Evolutionary conservation across 2,888 invertebrate genomes (phyloP), one percentile per base, ranked within the genome.

Genomic region (Vanessa cardui): DNA sequence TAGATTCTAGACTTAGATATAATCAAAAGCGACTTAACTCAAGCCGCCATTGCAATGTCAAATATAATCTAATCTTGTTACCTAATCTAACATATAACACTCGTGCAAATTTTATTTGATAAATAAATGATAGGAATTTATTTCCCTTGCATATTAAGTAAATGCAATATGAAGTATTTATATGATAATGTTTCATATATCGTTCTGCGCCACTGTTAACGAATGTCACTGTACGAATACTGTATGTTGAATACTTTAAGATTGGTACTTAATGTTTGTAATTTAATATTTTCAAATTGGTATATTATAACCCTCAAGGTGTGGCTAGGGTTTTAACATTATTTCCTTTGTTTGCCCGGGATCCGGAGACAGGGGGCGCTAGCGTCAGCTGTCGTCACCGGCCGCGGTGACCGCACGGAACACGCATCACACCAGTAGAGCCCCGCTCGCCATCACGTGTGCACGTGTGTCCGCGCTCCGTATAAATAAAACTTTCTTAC

Each of bases 401-500:
- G 62, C 70, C 73, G 72, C 73, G 82, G 83, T 82, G 84, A 83
- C 82, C 83, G 85, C 81, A 72, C 72, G 75, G 26, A 21, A 52
- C 75, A 70, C 73, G 71, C 75, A 72, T 62, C 73, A 6, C 26
- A 46, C 12, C 71, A 72, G 71, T 72, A 60, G 56, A 69, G 64
- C 74, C 52, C 63, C 59, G 70, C 71, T 70, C 65, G 73, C 66
- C 60, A 49, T 59, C 78, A 71, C 77, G 78, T 56, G 66, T 72
- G 77, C 76, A 83, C 84, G 87, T 84, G 78, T 74, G 78, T 74
- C 69, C 73, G 72, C 77, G 76, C 79, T 77, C 74, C 74, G 70
- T 69, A 56, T 64, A 66, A 72, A 69, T 80, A 82, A 92, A 92
- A 92, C 91, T 92, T 92, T 92, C 83, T 91, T 92, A 92, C 91